phyloP scores from a whole-genome alignment of 1,140 invertebrate species.

The Diorhabda carinulata region DNA sequence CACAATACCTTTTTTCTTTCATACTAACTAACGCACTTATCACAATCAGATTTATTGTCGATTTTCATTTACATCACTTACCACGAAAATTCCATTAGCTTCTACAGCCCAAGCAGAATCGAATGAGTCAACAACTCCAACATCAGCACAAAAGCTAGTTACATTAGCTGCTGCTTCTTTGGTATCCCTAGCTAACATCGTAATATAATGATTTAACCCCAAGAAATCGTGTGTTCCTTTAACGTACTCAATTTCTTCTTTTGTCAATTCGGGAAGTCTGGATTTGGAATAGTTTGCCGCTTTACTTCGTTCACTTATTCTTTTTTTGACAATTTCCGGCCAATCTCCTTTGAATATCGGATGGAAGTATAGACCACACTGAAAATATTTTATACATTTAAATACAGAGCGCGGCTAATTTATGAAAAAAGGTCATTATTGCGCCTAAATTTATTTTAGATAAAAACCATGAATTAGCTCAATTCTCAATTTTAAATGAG shows the following conservation, averaged over 20 bases:
- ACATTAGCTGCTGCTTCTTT: background rate
- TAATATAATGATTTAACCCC: background rate
- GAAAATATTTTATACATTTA: background rate
- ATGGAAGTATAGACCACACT: conserved; percentile 5
- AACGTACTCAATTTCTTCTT: conserved; percentile 5
- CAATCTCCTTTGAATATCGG: conserved; percentile 4
- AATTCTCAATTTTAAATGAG: too few species aligned
- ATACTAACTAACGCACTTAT: too few species aligned
- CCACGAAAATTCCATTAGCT: background rate
- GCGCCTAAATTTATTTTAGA: too few species aligned
- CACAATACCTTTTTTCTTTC: too few species aligned
- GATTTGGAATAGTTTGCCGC: background rate
- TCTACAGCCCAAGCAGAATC: background rate
- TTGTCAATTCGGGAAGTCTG: background rate
- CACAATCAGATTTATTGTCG: too few species aligned
- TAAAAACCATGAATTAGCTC: too few species aligned
- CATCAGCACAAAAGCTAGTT: background rate
- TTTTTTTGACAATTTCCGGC: conserved; percentile 7
- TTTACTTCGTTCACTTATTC: background rate
- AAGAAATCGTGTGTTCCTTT: conserved; percentile 5
- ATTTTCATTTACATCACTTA: background rate
- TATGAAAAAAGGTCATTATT: too few species aligned
- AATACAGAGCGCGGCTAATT: too few species aligned
- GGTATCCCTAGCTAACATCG: background rate
- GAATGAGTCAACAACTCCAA: background rate